Conservation (phyloP, 35 echinoderm and acorn worm genomes). For the Apostichopus californicus region DNA sequence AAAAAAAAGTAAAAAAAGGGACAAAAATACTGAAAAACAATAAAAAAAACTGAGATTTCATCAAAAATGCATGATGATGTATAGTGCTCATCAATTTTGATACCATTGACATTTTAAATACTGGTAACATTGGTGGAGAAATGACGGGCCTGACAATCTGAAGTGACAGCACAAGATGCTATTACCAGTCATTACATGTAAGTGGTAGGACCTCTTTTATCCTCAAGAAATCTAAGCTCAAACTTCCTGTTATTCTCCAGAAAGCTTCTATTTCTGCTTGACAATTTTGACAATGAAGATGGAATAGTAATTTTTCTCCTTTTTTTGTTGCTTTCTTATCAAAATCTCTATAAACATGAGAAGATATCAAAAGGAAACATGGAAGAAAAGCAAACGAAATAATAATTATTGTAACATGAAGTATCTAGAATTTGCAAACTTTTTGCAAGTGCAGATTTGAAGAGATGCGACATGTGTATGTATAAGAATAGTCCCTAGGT, state of each 20-base stretch:
- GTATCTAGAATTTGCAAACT: neutral
- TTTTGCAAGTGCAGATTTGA: neutral
- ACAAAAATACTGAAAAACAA: neutral
- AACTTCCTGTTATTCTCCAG: neutral
- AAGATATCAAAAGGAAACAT: neutral
- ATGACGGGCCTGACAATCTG: conserved; percentile 9
- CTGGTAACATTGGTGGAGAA: conserved; percentile 1
- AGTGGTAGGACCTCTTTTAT: conserved; percentile 8
- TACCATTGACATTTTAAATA: conserved; percentile 35
- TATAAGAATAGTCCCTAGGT: too few relatives aligned
- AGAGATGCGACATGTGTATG: neutral
- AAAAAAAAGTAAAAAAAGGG: neutral
- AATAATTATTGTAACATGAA: neutral
- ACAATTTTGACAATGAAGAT: conserved; percentile 16
- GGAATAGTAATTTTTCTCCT: neutral
- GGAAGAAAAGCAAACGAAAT: neutral
- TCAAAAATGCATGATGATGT: conserved; percentile 5
- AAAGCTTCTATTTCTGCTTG: neutral
- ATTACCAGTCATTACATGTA: conserved; percentile 7
- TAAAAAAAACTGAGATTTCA: neutral
- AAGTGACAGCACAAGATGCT: neutral
- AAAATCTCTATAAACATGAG: neutral
- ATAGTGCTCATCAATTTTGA: conserved; percentile 10
- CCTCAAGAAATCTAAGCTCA: conserved; percentile 33
- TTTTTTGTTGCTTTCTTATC: neutral